A percentile compares a stretch with the other conserved stretches of the same genome.
Conservation (phyloP, 2,797 vertebrate genomes). For the Menidia menidia region DNA sequence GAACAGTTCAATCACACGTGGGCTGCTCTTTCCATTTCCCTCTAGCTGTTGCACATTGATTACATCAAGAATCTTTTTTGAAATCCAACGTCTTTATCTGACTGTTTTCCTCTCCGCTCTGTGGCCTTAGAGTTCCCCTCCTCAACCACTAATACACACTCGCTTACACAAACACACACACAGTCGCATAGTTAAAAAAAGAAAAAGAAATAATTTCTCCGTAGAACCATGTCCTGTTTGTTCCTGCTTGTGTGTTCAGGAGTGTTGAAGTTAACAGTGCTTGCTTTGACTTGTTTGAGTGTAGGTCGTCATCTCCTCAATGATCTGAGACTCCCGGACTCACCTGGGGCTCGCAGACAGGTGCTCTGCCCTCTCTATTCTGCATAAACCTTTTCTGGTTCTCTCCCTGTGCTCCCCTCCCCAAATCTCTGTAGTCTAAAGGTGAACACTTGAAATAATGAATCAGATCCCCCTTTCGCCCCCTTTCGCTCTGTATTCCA, state of each 20-base stretch:
- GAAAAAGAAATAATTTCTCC: slow-evolving; percentile 40
- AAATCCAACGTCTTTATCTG: slow-evolving; percentile 75
- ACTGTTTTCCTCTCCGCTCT: slow-evolving; percentile 60
- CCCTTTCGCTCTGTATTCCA: slow-evolving; percentile 83
- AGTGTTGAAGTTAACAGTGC: slow-evolving; percentile 23
- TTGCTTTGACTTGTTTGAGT: slow-evolving; percentile 49
- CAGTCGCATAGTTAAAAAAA: slow-evolving; percentile 11
- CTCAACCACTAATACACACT: slow-evolving; percentile 38
- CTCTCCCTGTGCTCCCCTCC: slow-evolving; percentile 54
- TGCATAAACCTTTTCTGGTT: slow-evolving; percentile 55
- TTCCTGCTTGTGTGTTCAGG: slow-evolving; percentile 20
- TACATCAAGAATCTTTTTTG: slow-evolving; percentile 72
- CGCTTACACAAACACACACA: slow-evolving; percentile 17
- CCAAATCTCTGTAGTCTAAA: slow-evolving; percentile 82
- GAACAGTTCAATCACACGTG: slow-evolving; percentile 76
- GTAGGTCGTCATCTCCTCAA: slow-evolving; percentile 44
- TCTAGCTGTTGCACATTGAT: slow-evolving; percentile 77
- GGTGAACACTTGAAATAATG: slow-evolving; percentile 86
- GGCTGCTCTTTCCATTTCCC: slow-evolving; percentile 78
- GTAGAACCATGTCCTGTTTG: slow-evolving; percentile 40
- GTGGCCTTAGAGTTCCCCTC: slow-evolving; percentile 61
- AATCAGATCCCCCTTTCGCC: slow-evolving; percentile 82
- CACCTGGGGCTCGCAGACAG: slow-evolving; percentile 52
- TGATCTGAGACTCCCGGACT: slow-evolving; percentile 38
- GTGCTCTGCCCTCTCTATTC: slow-evolving; percentile 53